phyloP scores from a whole-genome alignment of 2,888 invertebrate species.

The Apoda limacodes region DNA sequence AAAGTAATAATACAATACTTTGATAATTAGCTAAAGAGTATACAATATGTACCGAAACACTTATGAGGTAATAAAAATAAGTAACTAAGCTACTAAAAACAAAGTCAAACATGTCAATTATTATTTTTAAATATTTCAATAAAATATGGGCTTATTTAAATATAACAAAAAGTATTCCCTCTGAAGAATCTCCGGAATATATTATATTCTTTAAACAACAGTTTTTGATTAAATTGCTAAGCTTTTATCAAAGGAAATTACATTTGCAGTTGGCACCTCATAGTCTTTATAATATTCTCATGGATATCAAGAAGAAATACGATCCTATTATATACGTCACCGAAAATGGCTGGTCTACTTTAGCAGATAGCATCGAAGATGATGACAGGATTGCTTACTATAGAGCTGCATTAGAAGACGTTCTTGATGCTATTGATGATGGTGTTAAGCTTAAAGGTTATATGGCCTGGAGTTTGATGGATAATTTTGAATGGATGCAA shows the following conservation, averaged over 20 bases:
- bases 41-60: too few relatives aligned
- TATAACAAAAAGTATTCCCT: constrained; percentile 36
- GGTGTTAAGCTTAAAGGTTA: constrained; percentile 58
- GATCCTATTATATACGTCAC: constrained; percentile 62
- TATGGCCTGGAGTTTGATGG: constrained; percentile 72
- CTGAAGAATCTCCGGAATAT: constrained; percentile 38
- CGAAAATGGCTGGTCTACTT: constrained; percentile 69
- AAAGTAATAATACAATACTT: too few relatives aligned
- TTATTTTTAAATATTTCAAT: too few relatives aligned
- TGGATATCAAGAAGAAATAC: constrained; percentile 51
- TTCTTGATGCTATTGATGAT: constrained; percentile 51
- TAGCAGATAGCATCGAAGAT: constrained; percentile 27
- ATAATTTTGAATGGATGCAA: constrained; percentile 77
- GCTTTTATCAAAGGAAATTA: too few relatives aligned
- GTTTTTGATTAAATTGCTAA: constrained; percentile 4
- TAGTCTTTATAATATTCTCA: constrained; percentile 66
- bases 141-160: not conserved
- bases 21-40: too few relatives aligned
- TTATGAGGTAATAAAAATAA: too few relatives aligned
- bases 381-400: constrained; percentile 52
- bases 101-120: too few relatives aligned
- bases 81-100: too few relatives aligned
- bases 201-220: not conserved
- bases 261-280: constrained; percentile 53
- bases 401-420: too few relatives aligned